Evolutionary conservation across 2,797 vertebrate genomes (phyloP).

Genomic region (Silurus aristotelis): DNA sequence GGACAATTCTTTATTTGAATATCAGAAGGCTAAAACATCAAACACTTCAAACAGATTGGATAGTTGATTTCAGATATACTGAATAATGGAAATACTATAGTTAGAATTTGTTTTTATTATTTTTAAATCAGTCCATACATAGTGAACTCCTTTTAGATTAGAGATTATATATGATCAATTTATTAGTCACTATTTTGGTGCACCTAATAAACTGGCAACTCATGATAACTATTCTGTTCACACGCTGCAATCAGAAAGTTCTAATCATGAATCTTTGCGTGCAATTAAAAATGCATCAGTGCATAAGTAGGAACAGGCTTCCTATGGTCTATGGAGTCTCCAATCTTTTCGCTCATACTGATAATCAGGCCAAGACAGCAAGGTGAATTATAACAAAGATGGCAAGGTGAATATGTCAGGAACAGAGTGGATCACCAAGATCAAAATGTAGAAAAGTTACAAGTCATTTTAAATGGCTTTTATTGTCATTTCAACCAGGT

Average conservation of each 20-base stretch:
- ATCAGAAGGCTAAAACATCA: not conserved
- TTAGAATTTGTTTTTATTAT: not conserved
- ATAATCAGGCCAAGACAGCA: not conserved
- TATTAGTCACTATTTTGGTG: not conserved
- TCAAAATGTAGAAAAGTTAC: not conserved
- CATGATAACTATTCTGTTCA: not conserved
- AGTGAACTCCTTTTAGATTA: not conserved
- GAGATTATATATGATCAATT: not conserved
- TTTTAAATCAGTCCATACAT: not conserved
- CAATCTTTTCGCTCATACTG: not conserved
- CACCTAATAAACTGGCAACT: not conserved
- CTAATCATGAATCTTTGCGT: not conserved
- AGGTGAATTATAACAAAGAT: not conserved
- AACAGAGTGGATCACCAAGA: not conserved
- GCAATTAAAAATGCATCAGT: not conserved
- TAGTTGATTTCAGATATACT: not conserved
- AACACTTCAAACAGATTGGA: not conserved
- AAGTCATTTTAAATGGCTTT: no score
- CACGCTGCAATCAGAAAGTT: not conserved
- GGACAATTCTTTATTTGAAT: not conserved
- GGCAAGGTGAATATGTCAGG: not conserved
- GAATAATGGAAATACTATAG: not conserved
- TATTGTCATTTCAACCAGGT: no score
- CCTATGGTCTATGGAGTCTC: not conserved
- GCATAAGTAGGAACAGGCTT: not conserved